Evolutionary conservation across 2,888 invertebrate genomes (phyloP).

Genomic region (Eumacrocentrus americanus): DNA sequence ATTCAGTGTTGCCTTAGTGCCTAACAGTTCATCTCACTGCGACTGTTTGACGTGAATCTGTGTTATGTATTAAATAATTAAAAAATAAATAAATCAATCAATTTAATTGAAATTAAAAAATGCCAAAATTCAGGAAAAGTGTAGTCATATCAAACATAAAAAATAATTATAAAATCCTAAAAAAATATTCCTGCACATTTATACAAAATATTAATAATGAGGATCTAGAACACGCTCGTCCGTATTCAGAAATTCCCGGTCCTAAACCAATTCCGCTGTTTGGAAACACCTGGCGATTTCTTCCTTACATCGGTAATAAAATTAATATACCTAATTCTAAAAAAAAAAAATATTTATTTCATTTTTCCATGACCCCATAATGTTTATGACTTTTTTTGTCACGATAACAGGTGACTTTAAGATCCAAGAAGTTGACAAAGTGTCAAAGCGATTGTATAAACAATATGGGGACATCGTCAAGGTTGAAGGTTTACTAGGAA

Average conservation of each 20-base stretch:
- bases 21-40: no score
- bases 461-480: slow-evolving; percentile 74
- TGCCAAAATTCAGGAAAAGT: background rate
- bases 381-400: background rate
- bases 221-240: slow-evolving; percentile 39
- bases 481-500: slow-evolving; percentile 70
- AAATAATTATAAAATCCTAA: background rate
- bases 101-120: background rate
- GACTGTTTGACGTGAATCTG: background rate
- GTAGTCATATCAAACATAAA: background rate
- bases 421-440: slow-evolving; percentile 72
- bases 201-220: slow-evolving; percentile 27
- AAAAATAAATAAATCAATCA: background rate
- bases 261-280: slow-evolving; percentile 75
- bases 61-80: background rate
- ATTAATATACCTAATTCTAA: background rate
- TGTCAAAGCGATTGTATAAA: slow-evolving; percentile 67
- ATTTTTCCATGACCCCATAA: background rate
- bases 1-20: no score
- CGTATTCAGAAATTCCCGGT: slow-evolving; percentile 76
- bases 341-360: background rate
- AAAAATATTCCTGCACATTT: slow-evolving; percentile 23
- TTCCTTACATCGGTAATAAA: slow-evolving; percentile 68
- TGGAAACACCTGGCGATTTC: slow-evolving; percentile 83
- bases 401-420: slow-evolving; percentile 66